Conservation (phyloP, 2,888 invertebrate genomes). For the Smittia aterrima region DNA sequence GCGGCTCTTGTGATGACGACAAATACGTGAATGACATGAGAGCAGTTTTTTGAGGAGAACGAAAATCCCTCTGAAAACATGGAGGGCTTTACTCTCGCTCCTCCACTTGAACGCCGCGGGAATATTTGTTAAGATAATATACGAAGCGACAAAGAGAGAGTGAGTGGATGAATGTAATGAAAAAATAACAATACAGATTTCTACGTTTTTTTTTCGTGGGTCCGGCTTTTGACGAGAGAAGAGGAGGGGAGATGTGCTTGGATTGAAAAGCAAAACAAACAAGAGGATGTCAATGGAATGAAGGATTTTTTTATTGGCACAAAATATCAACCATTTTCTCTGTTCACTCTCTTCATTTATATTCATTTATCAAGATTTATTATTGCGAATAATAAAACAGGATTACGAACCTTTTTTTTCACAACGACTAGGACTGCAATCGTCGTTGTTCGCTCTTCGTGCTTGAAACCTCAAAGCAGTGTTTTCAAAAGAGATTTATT, state of each 20-base stretch:
- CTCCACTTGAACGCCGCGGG: constrained; percentile 2
- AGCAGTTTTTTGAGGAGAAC: neutral
- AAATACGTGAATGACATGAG: neutral
- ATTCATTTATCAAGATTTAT: constrained; percentile 39
- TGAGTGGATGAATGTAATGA: constrained; percentile 13
- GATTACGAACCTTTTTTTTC: constrained; percentile 34
- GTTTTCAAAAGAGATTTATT: neutral
- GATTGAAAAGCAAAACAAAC: constrained; percentile 13
- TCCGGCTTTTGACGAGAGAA: neutral
- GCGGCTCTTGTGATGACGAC: neutral
- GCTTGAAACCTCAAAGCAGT: neutral
- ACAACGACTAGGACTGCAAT: neutral
- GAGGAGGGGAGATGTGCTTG: neutral
- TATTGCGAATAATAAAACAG: constrained; percentile 14
- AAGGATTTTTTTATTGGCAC: constrained; percentile 28
- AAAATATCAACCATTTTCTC: constrained; percentile 38
- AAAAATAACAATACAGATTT: constrained; percentile 40
- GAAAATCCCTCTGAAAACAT: neutral
- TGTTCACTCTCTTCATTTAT: constrained; percentile 34
- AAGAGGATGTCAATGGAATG: constrained; percentile 1
- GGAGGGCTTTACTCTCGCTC: neutral
- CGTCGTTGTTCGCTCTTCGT: neutral
- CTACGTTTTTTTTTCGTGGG: neutral
- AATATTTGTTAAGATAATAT: constrained; percentile 37
- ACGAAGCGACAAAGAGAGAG: neutral